Percentiles rank a stretch among this genome's conserved stretches.
phyloP scores from a whole-genome alignment of 1,140 invertebrate genomes.

The Drosophila pectinifera region DNA sequence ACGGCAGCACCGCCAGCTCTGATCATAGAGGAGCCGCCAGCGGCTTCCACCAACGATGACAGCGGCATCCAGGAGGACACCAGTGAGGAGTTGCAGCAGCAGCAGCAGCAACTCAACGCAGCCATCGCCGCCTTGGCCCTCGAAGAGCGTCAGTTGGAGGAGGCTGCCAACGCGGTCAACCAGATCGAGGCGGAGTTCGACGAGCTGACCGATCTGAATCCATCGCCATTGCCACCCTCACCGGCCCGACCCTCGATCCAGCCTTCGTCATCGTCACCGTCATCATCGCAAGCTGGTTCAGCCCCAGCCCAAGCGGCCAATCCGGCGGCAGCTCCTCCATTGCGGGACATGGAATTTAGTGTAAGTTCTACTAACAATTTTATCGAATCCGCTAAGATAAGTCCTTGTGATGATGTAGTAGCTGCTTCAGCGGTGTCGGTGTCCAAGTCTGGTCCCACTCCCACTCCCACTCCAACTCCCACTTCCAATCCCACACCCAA shows the following conservation, averaged over 20 bases:
- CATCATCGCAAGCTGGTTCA: slow-evolving; percentile 24
- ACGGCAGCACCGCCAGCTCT: slow-evolving; percentile 47
- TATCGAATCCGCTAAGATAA: slow-evolving; percentile 66
- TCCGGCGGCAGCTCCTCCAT: slow-evolving; percentile 48
- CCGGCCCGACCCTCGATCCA: slow-evolving; percentile 15
- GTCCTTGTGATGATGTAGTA: slow-evolving; percentile 71
- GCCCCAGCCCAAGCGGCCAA: slow-evolving; percentile 41
- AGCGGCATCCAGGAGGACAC: slow-evolving; percentile 91
- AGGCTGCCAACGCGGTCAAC: slow-evolving; percentile 80
- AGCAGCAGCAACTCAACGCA: slow-evolving; percentile 75
- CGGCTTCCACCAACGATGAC: slow-evolving; percentile 88
- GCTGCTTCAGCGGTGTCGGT: slow-evolving; percentile 73
- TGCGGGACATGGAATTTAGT: slow-evolving; percentile 84
- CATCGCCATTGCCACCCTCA: slow-evolving; percentile 44
- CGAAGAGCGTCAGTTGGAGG: slow-evolving; percentile 77
- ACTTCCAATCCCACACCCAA: slow-evolving; percentile 6
- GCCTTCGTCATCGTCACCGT: slow-evolving; percentile 11
- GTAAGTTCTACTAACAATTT: slow-evolving; percentile 85
- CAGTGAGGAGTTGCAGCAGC: slow-evolving; percentile 86
- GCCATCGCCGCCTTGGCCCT: slow-evolving; percentile 75
- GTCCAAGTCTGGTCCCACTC: slow-evolving; percentile 43
- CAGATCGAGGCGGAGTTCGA: slow-evolving; percentile 82
- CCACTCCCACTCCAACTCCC: slow-evolving; percentile 28
- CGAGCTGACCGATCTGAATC: slow-evolving; percentile 67
- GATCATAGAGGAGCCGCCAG: slow-evolving; percentile 86